Base-by-base conservation (phyloP, 2,888 invertebrate genomes). In the Dolichomitus sp. region DNA sequence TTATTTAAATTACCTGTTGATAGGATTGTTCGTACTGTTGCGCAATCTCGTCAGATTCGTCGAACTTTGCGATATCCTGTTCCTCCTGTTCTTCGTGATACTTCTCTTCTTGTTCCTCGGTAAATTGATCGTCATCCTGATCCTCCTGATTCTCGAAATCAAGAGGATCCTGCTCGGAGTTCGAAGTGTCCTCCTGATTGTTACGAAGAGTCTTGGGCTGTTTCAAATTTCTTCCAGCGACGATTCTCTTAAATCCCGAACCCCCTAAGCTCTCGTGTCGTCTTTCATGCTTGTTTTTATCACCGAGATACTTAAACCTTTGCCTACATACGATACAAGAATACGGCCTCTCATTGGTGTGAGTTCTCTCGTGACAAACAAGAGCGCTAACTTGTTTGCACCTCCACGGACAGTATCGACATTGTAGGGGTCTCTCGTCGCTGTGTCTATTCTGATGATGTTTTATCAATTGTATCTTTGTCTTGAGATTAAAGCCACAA, bases 331-430 rank as follows among this genome's bases (percentile, higher is more conserved):
- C 93, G 6, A 90, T 91, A 70, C 93, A 93, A 9, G 91, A 89
- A 78, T 93, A 93, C 0, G 93, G 93, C 9, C 93, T 87, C 72
- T 93, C 93, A 65, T 93, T 93, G 1, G 93, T 93, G 75, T 93
- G 93, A 0, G 93, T 93, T 61, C 93, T 90, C 79, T 93, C 93
- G 52, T 93, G 93, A 27, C 93, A 93, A n/a, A 93, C 93, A 4
- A 93, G 88, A 0, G 93, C 93, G 52, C 93, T 93, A 5, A 93
- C 93, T 86, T 93, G 93, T 66, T 93, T 93, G 72, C 93, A 93
- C 33, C 93, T 88, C 93, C 93, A 93, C 0, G 90, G 87, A 83
- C 93, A 93, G 75, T 91, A 91, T 45, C 89, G 89, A 80, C 93
- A 93, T 42, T 93, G 92, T 23, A 93, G 80, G 0, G 93, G 93